Percentiles rank a stretch among this genome's conserved stretches.
These are phyloP conservation scores for human DNA, from an alignment of 2,113 vertebrate genomes.

Conservation along the genomic window GRCh38 chr5:8702501-8703000, in stretches of 20 bases:
- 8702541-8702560: too few relatives aligned
- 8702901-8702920: background rate
- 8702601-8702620: too few relatives aligned
- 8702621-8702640: too few relatives aligned
- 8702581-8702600: too few relatives aligned
- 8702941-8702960: slow-evolving; percentile 27
- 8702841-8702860: background rate
- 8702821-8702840: slow-evolving; percentile 33
- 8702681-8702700: too few relatives aligned
- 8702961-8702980: slow-evolving; percentile 39
- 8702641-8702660: too few relatives aligned
- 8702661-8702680: too few relatives aligned
- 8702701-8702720: too few relatives aligned
- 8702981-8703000: background rate
- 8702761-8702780: slow-evolving; percentile 21
- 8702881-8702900: slow-evolving; percentile 41
- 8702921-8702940: slow-evolving; percentile 17
- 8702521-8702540: too few relatives aligned
- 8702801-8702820: background rate
- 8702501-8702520: too few relatives aligned
- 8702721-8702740: too few relatives aligned
- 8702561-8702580: too few relatives aligned
- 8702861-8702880: background rate
- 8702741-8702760: slow-evolving; percentile 4
- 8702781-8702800: background rate